Evolutionary conservation across 1,140 invertebrate genomes (phyloP), one percentile per base, ranked within the genome.

Genomic region (Aphelinus certus): DNA sequence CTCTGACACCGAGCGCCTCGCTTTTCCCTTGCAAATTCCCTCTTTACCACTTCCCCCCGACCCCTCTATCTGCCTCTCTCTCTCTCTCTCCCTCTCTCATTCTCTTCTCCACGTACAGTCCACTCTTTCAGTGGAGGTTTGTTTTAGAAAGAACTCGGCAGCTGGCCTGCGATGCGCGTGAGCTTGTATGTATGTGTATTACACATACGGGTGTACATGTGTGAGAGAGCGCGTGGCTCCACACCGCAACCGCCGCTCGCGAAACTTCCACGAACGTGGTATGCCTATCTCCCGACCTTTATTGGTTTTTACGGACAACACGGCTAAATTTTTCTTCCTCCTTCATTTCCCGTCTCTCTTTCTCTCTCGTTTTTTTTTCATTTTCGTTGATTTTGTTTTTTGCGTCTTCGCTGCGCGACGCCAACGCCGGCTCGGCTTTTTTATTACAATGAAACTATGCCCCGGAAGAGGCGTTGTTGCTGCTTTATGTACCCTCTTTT

Each of bases 291-390:
- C 4, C 82, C 78, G 80, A 79, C 81, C 83, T 86, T 87, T 87
- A 87, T 87, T 86, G 85, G 84, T 87, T 87, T 87, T 86, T 84
- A 85, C 83, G 78, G 80, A 83, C 84, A 85, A 81, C 83, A 82
- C 79, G 80, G 81, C 82, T 79, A 80, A 80, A 77, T 80, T 75
- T 81, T 84, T 82, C 83, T 82, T 79, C 45, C 49, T 5, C 4
- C 42, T 45, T 61, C 43, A 45, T 7, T 70, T 26, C n/a, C 9
- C n/a, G 5, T 69, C 10, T 70, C 57, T 45, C 68, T 51, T 10
- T 7, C 74, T 63, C 45, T 53, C 62, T 57, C 9, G 48, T 42
- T 2, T 7, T 46, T 6, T 65, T 55, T 68, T 63, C 62, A 58
- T 45, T 66, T 26, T 56, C 68, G 63, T 72, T 66, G 70, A 57